Base-by-base conservation (phyloP, 1,140 invertebrate species). In the Platyscapa corneri region DNA sequence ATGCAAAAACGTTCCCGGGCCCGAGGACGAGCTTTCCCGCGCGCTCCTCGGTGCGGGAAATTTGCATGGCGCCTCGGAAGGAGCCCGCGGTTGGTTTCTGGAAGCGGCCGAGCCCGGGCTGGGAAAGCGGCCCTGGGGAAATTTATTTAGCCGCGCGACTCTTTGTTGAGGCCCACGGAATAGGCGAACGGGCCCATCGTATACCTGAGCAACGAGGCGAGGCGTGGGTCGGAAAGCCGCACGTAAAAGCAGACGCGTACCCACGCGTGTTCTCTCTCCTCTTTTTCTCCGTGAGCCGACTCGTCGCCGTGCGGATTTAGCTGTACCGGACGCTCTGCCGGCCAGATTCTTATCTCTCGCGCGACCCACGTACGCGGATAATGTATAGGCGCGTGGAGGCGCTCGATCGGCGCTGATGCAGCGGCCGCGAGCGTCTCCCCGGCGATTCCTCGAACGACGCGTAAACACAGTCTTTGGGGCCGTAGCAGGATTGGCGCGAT, bases 221-320 rank as follows among this genome's bases (percentile, higher is more conserved):
- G 10, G 67, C 49, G 67, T 70, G 72, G 72, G 39, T 16, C n/a
- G 70, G 49, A 37, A 42, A 53, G 67, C 49, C 74, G 30, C 60
- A 23, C 5, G 42, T 7, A 12, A 46, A 12, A 46, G 18, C 30
- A 53, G 75, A 72, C 53, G 49, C 34, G 77, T 81, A 81, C 79
- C 79, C 70, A 81, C 79, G 79, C 79, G 30, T 34, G 49, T 70
- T 81, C 79, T 46, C n/a, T n/a, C n/a, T n/a, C n/a, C n/a, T n/a
- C 64, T 65, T 81, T 70, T 81, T 32, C 42, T 79, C 65, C 77
- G 56, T 34, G 34, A n/a, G 32, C 5, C 46, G 23, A 64, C 53
- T 23, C 12, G 5, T 46, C 42, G 5, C 42, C 65, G 67, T 30
- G 65, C 32, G 80, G 80, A 82, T 82, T 82, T 82, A 72, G 79